Percentiles rank a stretch among this genome's conserved stretches.
Evolutionary conservation across 1,140 invertebrate species (phyloP).

Genomic region (Scylla paramamosain): DNA sequence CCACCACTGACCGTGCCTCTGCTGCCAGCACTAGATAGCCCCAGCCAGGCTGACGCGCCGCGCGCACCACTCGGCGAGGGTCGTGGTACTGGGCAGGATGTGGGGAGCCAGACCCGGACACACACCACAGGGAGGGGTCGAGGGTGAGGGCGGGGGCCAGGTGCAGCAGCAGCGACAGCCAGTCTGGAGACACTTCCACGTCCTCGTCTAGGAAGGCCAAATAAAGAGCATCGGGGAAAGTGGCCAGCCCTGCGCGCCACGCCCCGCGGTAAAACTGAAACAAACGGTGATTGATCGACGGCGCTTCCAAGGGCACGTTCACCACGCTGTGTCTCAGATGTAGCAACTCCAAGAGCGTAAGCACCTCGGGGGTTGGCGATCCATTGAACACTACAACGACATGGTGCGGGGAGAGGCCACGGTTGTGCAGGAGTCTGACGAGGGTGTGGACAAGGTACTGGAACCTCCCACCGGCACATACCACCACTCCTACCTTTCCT

Average conservation of each 20-base stretch:
- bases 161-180: constrained; percentile 63
- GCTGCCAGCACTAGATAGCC: constrained; percentile 57
- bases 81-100: constrained; percentile 33
- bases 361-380: not conserved
- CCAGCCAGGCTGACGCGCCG: constrained; percentile 71
- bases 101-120: constrained; percentile 45
- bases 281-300: constrained; percentile 61
- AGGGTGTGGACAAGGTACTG: constrained; percentile 64
- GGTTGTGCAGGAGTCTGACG: not conserved
- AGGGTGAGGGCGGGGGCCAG: constrained; percentile 60
- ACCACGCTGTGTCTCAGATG: constrained; percentile 31
- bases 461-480: constrained; percentile 54
- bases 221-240: constrained; percentile 57
- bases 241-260: constrained; percentile 37
- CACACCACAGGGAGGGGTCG: constrained; percentile 72
- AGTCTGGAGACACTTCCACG: constrained; percentile 71
- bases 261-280: constrained; percentile 59
- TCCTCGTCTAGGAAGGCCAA: constrained; percentile 76
- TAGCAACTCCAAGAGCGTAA: constrained; percentile 28
- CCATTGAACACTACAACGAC: constrained; percentile 39
- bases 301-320: not conserved
- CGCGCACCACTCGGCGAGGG: constrained; percentile 46
- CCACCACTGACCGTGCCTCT: constrained; percentile 38
- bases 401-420: not conserved
- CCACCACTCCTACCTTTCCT: constrained; percentile 41